Evolutionary conservation across 1,140 invertebrate species (phyloP).

Genomic region (Sitophilus oryzae): DNA sequence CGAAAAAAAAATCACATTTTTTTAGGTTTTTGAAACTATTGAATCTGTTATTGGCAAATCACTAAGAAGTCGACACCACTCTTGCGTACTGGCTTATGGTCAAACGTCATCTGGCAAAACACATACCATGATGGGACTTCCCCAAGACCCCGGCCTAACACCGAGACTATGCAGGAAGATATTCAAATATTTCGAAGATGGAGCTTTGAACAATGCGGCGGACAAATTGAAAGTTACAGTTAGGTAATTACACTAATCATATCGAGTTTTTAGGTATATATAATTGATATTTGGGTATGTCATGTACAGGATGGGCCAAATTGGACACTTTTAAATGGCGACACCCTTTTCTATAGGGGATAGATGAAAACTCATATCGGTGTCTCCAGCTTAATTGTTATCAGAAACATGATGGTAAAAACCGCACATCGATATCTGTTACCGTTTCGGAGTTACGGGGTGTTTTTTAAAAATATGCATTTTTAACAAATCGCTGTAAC

Average conservation of each 20-base stretch:
- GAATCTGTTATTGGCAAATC: conserved; percentile 58
- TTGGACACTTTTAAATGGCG: too few species aligned
- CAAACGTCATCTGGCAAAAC: conserved; percentile 76
- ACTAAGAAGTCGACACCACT: conserved; percentile 52
- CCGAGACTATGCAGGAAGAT: conserved; percentile 45
- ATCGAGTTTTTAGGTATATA: too few species aligned
- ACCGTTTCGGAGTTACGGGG: too few species aligned
- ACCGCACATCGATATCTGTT: too few species aligned
- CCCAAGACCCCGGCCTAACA: conserved; percentile 51
- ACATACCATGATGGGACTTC: conserved; percentile 66
- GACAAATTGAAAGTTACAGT: conserved; percentile 29
- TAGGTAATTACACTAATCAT: conserved; percentile 28
- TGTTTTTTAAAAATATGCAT: too few species aligned
- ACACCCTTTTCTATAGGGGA: too few species aligned
- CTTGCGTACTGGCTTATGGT: conserved; percentile 70
- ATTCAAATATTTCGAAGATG: conserved; percentile 38
- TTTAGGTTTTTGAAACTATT: conserved; percentile 60
- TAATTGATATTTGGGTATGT: too few species aligned
- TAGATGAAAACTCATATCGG: too few species aligned
- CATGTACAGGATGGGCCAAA: too few species aligned
- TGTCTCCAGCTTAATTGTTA: too few species aligned
- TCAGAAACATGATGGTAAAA: too few species aligned
- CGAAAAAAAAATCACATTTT: conserved; percentile 14
- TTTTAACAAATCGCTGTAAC: too few species aligned
- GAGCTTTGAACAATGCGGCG: conserved; percentile 30